Evolutionary conservation across 2,797 vertebrate genomes (phyloP).

Genomic region (Gila robusta): DNA sequence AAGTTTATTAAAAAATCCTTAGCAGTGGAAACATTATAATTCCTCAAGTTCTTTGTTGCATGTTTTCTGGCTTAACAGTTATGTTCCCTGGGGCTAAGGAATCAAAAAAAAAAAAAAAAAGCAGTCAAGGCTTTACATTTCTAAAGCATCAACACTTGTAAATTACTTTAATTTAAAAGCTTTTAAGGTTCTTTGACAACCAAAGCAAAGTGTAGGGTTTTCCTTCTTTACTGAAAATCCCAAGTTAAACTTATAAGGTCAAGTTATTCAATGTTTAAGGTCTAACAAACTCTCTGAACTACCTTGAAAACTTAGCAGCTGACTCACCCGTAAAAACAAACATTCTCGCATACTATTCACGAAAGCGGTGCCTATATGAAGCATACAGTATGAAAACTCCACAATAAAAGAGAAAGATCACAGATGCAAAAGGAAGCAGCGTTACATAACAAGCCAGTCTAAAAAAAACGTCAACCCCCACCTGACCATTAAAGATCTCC

Average conservation of each 20-base stretch:
- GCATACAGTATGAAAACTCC: neutral
- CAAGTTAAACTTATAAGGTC: neutral
- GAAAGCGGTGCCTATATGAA: neutral
- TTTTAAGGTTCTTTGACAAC: neutral
- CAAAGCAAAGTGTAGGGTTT: neutral
- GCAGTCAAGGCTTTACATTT: neutral
- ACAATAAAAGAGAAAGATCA: neutral
- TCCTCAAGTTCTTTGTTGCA: too few species aligned
- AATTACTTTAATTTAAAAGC: neutral
- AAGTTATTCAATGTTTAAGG: neutral
- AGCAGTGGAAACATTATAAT: neutral
- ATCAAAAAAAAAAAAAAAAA: neutral
- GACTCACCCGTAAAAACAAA: constrained; percentile 23
- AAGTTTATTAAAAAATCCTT: constrained; percentile 73
- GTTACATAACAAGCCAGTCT: neutral
- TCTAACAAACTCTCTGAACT: neutral
- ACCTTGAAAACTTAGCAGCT: neutral
- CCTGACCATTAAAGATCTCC: neutral
- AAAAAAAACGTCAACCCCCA: neutral
- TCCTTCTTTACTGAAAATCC: neutral
- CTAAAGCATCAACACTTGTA: neutral
- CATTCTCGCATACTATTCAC: constrained; percentile 11
- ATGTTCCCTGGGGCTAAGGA: too few species aligned
- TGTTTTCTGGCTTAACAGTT: too few species aligned
- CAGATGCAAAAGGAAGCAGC: neutral